A percentile compares a stretch with the other conserved stretches of the same genome.
Evolutionary conservation across 2,113 vertebrate genomes (phyloP).

Genomic region (Prietella phreatophila): DNA sequence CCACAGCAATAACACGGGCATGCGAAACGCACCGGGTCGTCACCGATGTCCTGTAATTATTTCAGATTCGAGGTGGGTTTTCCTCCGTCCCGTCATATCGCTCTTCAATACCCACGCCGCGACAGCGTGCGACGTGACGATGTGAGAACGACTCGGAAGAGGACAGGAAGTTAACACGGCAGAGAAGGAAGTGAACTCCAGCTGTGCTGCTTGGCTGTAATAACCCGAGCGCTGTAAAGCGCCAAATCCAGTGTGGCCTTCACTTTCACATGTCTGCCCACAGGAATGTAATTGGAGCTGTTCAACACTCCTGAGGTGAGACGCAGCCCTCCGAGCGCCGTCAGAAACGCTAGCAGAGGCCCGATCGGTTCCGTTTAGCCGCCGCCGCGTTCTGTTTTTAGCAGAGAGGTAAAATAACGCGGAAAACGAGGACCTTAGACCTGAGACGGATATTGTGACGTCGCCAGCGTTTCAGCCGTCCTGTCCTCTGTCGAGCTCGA

Average conservation of each 20-base stretch:
- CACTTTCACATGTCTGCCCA: slow-evolving; percentile 6
- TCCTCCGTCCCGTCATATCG: too few species aligned
- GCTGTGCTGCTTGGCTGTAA: neutral
- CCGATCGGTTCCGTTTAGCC: neutral
- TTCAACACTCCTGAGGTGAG: slow-evolving; percentile 15
- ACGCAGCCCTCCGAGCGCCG: neutral
- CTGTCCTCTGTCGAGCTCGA: too few species aligned
- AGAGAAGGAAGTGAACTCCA: neutral
- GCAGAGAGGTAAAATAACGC: neutral
- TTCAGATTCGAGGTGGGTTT: too few species aligned
- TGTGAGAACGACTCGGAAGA: too few species aligned
- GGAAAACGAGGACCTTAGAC: neutral
- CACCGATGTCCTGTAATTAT: too few species aligned
- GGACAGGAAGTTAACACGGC: neutral
- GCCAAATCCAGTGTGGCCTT: slow-evolving; percentile 1
- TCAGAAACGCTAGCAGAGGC: neutral
- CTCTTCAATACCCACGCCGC: too few species aligned
- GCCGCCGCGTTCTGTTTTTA: neutral
- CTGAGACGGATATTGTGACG: too few species aligned
- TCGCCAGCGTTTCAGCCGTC: too few species aligned
- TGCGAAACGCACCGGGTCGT: too few species aligned
- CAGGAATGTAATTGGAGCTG: slow-evolving; percentile 17
- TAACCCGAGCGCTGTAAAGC: neutral
- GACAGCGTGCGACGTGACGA: too few species aligned
- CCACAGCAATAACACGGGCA: too few species aligned